Base-by-base conservation (phyloP, 2,888 invertebrate species). In the Liposcelis brunnea region DNA sequence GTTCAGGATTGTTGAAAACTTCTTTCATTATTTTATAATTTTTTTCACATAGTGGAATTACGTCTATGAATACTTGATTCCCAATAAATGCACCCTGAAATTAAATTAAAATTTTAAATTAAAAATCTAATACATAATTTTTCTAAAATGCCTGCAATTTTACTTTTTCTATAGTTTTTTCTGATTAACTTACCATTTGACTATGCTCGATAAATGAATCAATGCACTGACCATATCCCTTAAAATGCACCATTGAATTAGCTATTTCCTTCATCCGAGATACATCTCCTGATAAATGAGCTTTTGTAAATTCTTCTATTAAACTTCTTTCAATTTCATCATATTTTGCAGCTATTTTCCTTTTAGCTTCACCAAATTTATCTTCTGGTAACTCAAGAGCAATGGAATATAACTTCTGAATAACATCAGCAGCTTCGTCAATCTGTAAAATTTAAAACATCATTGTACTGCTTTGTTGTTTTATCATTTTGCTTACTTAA, bases 181-280 rank as follows among this genome's bases (percentile, higher is more conserved):
- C n/a, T n/a, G n/a, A n/a, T n/a, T n/a, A n/a, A 52, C 62, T 63
- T 67, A 83, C 85, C 75, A 83, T 79, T 69, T 95, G 94, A 61
- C 93, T 87, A 54, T 93, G 87, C 59, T 94, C 93, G 56, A 98
- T 95, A 59, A 86, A 98, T 1, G 91, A 90, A 68, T 97, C 87
- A 43, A 98, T 79, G 64, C 95, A 97, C 53, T 91, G 86, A 0
- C 87, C 83, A 63, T 95, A 97, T 2, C 93, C 87, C 67, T 94
- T 95, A 59, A 98, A 98, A 58, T 95, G 89, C 0, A 87, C 85
- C 55, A 98, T 69, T 40, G 95, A 84, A 44, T 74, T 75, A 0
- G 97, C 94, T 51, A 95, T 77, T 55, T 87, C 83, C 57, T 86
- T 91, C 95, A 98, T 97, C 55, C 84, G 76, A 31, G 72, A 69